phyloP scores from a whole-genome alignment of 2,888 invertebrate species.

The Phaedon cochleariae region DNA sequence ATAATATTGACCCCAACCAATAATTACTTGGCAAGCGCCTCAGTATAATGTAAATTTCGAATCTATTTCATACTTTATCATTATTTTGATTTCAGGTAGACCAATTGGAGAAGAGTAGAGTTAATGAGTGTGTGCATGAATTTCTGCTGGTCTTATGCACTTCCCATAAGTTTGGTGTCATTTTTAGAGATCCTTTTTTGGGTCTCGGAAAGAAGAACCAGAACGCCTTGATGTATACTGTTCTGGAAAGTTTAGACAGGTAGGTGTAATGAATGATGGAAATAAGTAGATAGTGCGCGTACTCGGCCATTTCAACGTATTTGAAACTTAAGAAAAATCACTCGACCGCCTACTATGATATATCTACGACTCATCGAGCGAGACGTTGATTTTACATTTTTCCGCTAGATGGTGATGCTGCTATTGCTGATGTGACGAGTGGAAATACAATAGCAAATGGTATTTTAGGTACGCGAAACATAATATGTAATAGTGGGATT shows the following conservation, averaged over 20 bases:
- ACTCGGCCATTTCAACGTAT: too few relatives aligned
- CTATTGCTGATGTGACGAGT: too few relatives aligned
- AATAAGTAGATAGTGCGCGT: too few relatives aligned
- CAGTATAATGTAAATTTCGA: not conserved
- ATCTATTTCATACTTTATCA: not conserved
- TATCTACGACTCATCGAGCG: too few relatives aligned
- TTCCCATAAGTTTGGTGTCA: conserved; percentile 78
- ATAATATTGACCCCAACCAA: too few relatives aligned
- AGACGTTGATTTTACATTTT: too few relatives aligned
- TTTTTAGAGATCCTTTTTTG: conserved; percentile 74
- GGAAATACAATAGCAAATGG: too few relatives aligned
- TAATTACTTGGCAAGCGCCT: too few relatives aligned
- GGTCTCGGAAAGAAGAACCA: conserved; percentile 68
- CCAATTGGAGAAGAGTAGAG: conserved; percentile 63
- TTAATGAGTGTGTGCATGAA: conserved; percentile 70
- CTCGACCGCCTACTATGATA: too few relatives aligned
- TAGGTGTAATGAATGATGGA: not conserved
- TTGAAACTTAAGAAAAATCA: too few relatives aligned
- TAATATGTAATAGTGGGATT: too few relatives aligned
- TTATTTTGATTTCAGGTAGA: conserved; percentile 48
- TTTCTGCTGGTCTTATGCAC: conserved; percentile 80
- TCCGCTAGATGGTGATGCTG: too few relatives aligned
- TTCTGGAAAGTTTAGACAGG: conserved; percentile 71
- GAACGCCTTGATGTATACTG: conserved; percentile 70
- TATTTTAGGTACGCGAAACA: not conserved